Conservation (phyloP, 2,888 invertebrate genomes). For the Drosophila fulvimacula region DNA sequence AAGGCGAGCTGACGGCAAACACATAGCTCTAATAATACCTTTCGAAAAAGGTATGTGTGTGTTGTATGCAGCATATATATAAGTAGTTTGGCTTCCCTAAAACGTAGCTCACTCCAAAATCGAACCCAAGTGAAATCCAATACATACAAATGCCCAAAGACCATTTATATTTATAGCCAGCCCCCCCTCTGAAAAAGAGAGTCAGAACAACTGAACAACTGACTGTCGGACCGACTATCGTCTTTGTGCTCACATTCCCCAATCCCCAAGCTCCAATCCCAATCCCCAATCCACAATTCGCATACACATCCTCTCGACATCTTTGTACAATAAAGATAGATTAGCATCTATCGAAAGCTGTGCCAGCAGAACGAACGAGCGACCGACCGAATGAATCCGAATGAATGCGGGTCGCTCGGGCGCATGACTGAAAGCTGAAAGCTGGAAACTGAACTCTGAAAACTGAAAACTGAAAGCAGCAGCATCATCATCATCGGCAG, state of each 20-base stretch:
- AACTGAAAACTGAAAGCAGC: constrained; percentile 38
- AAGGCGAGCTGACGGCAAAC: constrained; percentile 1
- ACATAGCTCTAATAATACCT: constrained; percentile 37
- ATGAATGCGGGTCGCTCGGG: constrained; percentile 55
- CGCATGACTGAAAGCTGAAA: constrained; percentile 66
- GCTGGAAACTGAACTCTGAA: constrained; percentile 7
- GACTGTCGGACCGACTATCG: constrained; percentile 40
- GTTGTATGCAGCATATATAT: constrained; percentile 16
- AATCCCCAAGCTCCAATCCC: constrained; percentile 26
- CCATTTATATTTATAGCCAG: constrained; percentile 69
- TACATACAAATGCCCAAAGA: constrained; percentile 62
- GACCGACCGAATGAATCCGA: constrained; percentile 60
- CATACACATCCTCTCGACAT: constrained; percentile 74
- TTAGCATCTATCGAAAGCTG: constrained; percentile 74
- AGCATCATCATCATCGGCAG: constrained; percentile 40
- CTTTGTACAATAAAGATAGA: constrained; percentile 78
- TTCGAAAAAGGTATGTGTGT: constrained; percentile 15
- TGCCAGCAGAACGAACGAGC: constrained; percentile 62
- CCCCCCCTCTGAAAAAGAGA: constrained; percentile 35
- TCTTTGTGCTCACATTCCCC: constrained; percentile 41
- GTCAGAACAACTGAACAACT: constrained; percentile 29
- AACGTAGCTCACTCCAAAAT: constrained; percentile 55
- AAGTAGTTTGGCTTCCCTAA: constrained; percentile 28
- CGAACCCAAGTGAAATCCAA: constrained; percentile 67
- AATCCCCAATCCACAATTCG: constrained; percentile 42